A percentile compares a stretch with the other conserved stretches of the same genome.
phyloP scores from a whole-genome alignment of 1,140 invertebrate species.

The Nilaparvata lugens region DNA sequence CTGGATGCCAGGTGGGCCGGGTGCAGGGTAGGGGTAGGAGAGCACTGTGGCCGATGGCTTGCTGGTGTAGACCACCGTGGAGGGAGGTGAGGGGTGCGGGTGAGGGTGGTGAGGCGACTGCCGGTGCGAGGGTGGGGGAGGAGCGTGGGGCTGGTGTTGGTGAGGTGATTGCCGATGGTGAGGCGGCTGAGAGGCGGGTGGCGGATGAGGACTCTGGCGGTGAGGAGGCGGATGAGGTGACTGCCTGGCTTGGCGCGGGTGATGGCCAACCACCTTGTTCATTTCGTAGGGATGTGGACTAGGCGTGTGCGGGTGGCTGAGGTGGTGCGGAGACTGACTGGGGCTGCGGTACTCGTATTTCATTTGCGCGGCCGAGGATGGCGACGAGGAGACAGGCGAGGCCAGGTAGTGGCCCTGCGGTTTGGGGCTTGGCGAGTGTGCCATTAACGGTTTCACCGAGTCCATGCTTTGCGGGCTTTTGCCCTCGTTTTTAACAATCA shows the following conservation, averaged over 20 bases:
- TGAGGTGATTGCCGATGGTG: slow-evolving; percentile 24
- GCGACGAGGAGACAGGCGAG: slow-evolving; percentile 43
- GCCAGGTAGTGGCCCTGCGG: slow-evolving; percentile 47
- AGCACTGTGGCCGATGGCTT: slow-evolving; percentile 27
- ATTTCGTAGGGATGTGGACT: slow-evolving; percentile 24
- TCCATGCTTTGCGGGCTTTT: slow-evolving; percentile 41
- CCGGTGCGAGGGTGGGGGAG: slow-evolving; percentile 17
- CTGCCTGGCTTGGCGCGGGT: slow-evolving; percentile 18
- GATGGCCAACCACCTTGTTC: slow-evolving; percentile 16
- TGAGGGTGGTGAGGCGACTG: slow-evolving; percentile 23
- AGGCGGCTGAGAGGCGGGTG: slow-evolving; percentile 19
- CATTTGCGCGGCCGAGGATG: slow-evolving; percentile 32
- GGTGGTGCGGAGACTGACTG: slow-evolving; percentile 39
- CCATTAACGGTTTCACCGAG: slow-evolving; percentile 41
- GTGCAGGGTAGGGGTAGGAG: slow-evolving; percentile 27
- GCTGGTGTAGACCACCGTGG: slow-evolving; percentile 5
- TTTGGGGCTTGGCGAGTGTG: slow-evolving; percentile 52
- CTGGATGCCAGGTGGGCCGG: slow-evolving; percentile 20
- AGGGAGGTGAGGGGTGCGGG: slow-evolving; percentile 15
- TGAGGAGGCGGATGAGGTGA: slow-evolving; percentile 33
- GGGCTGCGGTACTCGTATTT: slow-evolving; percentile 48
- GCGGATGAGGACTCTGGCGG: slow-evolving; percentile 22
- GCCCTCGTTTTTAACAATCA: slow-evolving; percentile 66
- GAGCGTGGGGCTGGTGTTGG: slow-evolving; percentile 27
- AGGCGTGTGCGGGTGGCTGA: slow-evolving; percentile 11